A percentile compares a stretch with the other conserved stretches of the same genome.
Evolutionary conservation across 2,888 invertebrate species (phyloP).

Genomic region (Pyrrhia umbra): DNA sequence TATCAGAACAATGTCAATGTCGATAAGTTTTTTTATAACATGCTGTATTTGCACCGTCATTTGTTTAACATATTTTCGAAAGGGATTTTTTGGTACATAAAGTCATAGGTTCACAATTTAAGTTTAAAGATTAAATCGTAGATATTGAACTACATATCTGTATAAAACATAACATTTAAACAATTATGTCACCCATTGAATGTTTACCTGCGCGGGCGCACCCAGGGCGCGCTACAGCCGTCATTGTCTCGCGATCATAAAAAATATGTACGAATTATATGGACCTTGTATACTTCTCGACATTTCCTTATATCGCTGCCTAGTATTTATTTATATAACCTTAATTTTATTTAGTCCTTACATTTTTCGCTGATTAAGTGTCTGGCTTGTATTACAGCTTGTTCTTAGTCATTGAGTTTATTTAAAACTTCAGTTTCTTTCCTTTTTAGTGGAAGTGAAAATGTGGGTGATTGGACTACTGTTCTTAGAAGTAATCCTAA

Average conservation of each 20-base stretch:
- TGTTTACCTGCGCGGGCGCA: constrained; percentile 54
- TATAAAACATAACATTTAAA: constrained; percentile 28
- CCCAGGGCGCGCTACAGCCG: constrained; percentile 51
- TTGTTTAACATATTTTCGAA: background rate
- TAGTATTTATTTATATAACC: constrained; percentile 62
- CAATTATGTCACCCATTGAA: constrained; percentile 48
- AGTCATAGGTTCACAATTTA: too few relatives aligned
- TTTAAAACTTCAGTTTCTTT: constrained; percentile 27
- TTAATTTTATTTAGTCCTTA: constrained; percentile 56
- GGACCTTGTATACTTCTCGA: constrained; percentile 58
- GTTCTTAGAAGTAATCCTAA: constrained; percentile 19
- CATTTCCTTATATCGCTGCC: constrained; percentile 61
- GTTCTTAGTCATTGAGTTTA: constrained; percentile 38
- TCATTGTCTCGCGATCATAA: constrained; percentile 62
- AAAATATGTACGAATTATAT: constrained; percentile 59
- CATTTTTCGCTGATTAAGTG: constrained; percentile 38
- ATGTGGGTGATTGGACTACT: background rate
- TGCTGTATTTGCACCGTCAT: constrained; percentile 2
- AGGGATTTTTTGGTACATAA: background rate
- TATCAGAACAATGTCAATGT: constrained; percentile 10
- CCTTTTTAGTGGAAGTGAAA: constrained; percentile 9
- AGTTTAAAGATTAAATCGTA: too few relatives aligned
- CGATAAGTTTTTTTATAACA: constrained; percentile 6
- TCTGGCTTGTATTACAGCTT: constrained; percentile 20
- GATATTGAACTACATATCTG: background rate